Percentiles rank a stretch among this genome's conserved stretches.
Conservation (phyloP, 1,140 invertebrate species). For the Solenopsis fugax region DNA sequence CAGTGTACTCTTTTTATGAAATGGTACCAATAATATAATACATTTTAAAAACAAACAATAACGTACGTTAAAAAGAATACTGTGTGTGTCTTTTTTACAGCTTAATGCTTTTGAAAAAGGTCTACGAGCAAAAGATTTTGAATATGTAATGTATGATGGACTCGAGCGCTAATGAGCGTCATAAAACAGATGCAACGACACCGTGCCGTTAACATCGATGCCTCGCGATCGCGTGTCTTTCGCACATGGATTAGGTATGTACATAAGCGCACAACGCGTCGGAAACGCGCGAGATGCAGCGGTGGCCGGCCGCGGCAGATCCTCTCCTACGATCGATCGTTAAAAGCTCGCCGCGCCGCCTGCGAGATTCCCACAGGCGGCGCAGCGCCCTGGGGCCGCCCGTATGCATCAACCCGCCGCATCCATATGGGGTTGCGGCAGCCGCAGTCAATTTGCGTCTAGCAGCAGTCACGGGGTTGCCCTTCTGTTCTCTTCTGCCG, state of each 20-base stretch:
- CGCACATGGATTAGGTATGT: conserved; percentile 12
- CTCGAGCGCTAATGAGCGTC: conserved; percentile 28
- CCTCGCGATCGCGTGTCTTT: background rate
- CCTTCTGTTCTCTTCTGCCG: conserved; percentile 74
- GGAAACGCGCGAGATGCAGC: conserved; percentile 15
- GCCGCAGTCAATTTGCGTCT: conserved; percentile 86
- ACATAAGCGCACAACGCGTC: conserved; percentile 1
- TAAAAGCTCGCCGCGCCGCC: conserved; percentile 64
- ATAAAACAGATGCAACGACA: conserved; percentile 32
- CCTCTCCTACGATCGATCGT: conserved; percentile 70
- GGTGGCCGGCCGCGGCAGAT: conserved; percentile 29
- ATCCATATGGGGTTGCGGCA: conserved; percentile 73
- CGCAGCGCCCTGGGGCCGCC: conserved; percentile 13
- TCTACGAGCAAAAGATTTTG: background rate
- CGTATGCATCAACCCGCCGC: conserved; percentile 1
- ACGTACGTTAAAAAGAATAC: background rate
- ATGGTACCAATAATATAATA: no score
- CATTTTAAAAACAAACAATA: no score
- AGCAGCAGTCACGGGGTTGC: conserved; percentile 82
- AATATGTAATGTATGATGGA: background rate
- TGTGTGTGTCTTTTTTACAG: background rate
- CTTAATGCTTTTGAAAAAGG: background rate
- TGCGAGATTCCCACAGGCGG: conserved; percentile 72
- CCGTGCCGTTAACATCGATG: conserved; percentile 25
- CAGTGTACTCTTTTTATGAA: no score